Percentiles rank a stretch among this genome's conserved stretches.
Evolutionary conservation across 2,888 invertebrate genomes (phyloP).

Genomic region (Hypselothyrea guttata): DNA sequence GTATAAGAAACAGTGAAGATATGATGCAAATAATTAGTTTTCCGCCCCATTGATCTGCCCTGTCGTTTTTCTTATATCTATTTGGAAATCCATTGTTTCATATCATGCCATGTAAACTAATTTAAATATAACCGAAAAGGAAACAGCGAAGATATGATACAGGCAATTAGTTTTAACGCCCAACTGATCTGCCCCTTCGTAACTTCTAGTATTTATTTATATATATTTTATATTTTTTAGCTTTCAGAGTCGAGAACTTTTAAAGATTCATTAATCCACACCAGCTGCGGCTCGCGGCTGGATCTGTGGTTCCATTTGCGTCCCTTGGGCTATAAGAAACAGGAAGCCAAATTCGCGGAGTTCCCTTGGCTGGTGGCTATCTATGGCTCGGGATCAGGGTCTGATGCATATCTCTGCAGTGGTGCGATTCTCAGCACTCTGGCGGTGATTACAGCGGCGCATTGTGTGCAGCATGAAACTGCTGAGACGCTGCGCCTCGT

Average conservation of each 20-base stretch:
- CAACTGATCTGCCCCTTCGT: too few relatives aligned
- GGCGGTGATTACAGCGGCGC: slow-evolving; percentile 52
- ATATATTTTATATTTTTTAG: not conserved
- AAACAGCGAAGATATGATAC: too few relatives aligned
- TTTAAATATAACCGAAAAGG: too few relatives aligned
- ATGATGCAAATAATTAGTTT: too few relatives aligned
- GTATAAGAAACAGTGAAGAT: too few relatives aligned
- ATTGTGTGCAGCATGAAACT: slow-evolving; percentile 39
- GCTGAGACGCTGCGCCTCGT: slow-evolving; percentile 32
- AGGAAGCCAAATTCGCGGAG: slow-evolving; percentile 52
- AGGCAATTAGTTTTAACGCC: too few relatives aligned
- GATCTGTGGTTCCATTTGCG: slow-evolving; percentile 58
- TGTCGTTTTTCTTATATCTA: too few relatives aligned
- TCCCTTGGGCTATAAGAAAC: slow-evolving; percentile 46
- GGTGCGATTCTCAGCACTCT: slow-evolving; percentile 49
- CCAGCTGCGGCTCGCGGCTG: slow-evolving; percentile 45
- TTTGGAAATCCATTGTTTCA: too few relatives aligned
- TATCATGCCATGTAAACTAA: too few relatives aligned
- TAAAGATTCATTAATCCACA: not conserved
- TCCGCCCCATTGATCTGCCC: too few relatives aligned
- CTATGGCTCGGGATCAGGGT: slow-evolving; percentile 5
- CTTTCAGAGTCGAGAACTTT: slow-evolving; percentile 1
- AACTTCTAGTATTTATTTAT: not conserved
- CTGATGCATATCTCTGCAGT: slow-evolving; percentile 47
- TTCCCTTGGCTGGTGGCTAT: slow-evolving; percentile 63